Conservation (phyloP, 2,888 invertebrate genomes). For the Nineta flava region DNA sequence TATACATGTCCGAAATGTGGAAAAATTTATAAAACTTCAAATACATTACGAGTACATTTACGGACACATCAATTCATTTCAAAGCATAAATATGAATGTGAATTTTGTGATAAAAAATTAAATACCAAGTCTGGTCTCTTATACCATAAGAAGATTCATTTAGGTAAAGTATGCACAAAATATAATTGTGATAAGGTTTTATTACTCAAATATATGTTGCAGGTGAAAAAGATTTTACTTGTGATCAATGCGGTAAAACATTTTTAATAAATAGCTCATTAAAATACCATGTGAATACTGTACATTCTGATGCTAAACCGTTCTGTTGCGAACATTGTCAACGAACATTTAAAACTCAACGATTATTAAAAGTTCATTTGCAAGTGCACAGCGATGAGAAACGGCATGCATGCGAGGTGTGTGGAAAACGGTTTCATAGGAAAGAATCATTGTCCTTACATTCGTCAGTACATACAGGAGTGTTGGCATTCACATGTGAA, state of each 20-base stretch:
- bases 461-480: not conserved
- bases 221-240: not conserved
- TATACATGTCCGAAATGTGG: slow-evolving; percentile 36
- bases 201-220: not conserved
- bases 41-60: slow-evolving; percentile 34
- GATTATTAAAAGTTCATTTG: not conserved
- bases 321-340: not conserved
- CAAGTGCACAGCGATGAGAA: not conserved
- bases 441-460: not conserved
- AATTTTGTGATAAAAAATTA: slow-evolving; percentile 39
- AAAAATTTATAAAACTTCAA: slow-evolving; percentile 37
- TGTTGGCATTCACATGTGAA: not conserved
- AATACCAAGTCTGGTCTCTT: slow-evolving; percentile 42
- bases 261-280: not conserved
- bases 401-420: not conserved
- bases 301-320: not conserved
- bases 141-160: slow-evolving; percentile 53
- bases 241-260: not conserved
- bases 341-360: not conserved
- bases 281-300: not conserved
- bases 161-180: not conserved
- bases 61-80: slow-evolving; percentile 30
- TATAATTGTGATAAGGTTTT: no score
- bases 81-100: slow-evolving; percentile 35
- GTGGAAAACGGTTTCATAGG: not conserved